Conservation (phyloP, 2,888 invertebrate genomes). For the Seira musarum region DNA sequence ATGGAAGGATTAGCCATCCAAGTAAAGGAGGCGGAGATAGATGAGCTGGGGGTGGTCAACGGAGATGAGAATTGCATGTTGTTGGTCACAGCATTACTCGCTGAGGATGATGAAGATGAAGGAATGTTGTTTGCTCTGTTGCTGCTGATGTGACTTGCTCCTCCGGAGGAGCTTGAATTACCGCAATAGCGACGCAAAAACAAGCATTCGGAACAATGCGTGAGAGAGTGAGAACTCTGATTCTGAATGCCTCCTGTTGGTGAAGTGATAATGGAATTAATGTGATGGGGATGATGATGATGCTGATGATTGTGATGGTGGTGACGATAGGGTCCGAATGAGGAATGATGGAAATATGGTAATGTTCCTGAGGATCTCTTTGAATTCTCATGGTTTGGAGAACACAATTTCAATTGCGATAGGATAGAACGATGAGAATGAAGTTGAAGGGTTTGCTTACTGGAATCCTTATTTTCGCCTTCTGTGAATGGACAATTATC, state of each 20-base stretch:
- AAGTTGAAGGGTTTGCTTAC: slow-evolving; percentile 37
- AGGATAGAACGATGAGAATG: slow-evolving; percentile 47
- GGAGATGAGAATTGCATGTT: slow-evolving; percentile 59
- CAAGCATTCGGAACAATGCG: slow-evolving; percentile 67
- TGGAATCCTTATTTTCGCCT: slow-evolving; percentile 25
- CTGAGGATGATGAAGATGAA: slow-evolving; percentile 41
- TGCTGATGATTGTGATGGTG: too few species aligned
- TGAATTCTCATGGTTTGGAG: slow-evolving; percentile 24
- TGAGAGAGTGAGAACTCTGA: slow-evolving; percentile 50
- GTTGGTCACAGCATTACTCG: slow-evolving; percentile 53
- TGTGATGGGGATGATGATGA: too few species aligned
- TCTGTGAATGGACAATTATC: slow-evolving; percentile 21
- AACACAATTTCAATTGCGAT: slow-evolving; percentile 41
- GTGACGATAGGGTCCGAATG: slow-evolving; percentile 44
- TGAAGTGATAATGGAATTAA: slow-evolving; percentile 40
- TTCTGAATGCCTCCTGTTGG: slow-evolving; percentile 44
- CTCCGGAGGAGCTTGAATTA: slow-evolving; percentile 46
- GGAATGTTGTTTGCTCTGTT: slow-evolving; percentile 38
- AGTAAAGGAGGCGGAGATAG: slow-evolving; percentile 63
- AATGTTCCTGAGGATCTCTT: slow-evolving; percentile 34
- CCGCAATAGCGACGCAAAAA: slow-evolving; percentile 65
- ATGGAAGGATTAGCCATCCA: slow-evolving; percentile 65
- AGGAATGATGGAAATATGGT: slow-evolving; percentile 48
- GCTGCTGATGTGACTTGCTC: slow-evolving; percentile 13
- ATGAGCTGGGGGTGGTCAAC: slow-evolving; percentile 52